These are phyloP conservation scores for Mustela nigripes DNA, from an alignment of 2,113 vertebrate genomes.

Conservation along the genomic window DNA sequence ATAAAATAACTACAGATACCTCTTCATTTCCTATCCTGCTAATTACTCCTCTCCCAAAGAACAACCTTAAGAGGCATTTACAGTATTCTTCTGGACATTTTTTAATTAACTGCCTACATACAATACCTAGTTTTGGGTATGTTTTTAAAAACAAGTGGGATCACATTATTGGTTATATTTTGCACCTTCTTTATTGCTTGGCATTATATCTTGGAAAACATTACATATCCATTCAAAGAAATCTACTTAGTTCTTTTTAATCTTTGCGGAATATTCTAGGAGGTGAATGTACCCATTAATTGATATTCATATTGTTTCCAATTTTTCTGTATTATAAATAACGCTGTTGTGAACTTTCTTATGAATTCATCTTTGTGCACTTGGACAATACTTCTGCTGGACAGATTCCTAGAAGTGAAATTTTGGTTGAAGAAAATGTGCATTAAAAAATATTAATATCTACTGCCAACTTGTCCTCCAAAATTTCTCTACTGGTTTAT, in stretches of 20 bases:
- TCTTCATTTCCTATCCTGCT: not conserved
- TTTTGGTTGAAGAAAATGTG: slow-evolving; percentile 2
- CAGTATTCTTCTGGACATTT: not conserved
- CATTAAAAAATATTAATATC: slow-evolving; percentile 6
- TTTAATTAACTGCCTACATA: not conserved
- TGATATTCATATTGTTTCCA: not conserved
- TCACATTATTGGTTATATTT: not conserved
- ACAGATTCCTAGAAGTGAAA: slow-evolving; percentile 4
- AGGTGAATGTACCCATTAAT: not conserved
- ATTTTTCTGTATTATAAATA: slow-evolving; percentile 25
- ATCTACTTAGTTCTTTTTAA: not conserved
- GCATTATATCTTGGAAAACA: not conserved
- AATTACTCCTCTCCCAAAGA: not conserved
- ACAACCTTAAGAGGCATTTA: not conserved
- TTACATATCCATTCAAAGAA: not conserved
- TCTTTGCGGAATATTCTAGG: not conserved
- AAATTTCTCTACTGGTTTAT: slow-evolving; percentile 4
- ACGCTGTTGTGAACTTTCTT: not conserved
- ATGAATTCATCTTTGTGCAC: not conserved
- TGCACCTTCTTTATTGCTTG: not conserved
- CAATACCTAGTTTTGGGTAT: not conserved
- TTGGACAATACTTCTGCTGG: not conserved
- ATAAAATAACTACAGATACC: not conserved
- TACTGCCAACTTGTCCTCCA: not conserved
- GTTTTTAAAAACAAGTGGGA: not conserved